Base-by-base conservation (phyloP, 2,888 invertebrate genomes). In the Agriopis leucophaearia region DNA sequence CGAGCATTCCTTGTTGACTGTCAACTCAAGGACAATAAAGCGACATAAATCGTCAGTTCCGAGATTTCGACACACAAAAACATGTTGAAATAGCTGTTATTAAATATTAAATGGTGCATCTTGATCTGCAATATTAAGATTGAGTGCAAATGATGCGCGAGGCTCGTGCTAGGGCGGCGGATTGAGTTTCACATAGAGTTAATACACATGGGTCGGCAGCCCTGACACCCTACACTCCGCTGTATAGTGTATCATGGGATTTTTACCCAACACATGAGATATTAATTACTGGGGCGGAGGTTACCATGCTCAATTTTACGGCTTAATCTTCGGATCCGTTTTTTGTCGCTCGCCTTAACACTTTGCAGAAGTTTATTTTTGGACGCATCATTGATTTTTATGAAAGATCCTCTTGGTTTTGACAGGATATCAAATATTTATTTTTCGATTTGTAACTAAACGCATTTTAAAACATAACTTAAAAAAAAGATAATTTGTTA, bases 61-160 rank as follows among this genome's bases (percentile, higher is more conserved):
- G 67, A 78, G 80, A 83, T 81, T 82, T 75, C 64, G 65, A 77
- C 72, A 76, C 79, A 81, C 81, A 86, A 88, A 86, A 86, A 84
- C 78, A 71, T 73, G 75, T 68, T 76, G 81, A 85, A 87, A 88
- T 80, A 78, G 78, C 75, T 84, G 83, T 89, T 92, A 89, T 92
- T 82, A 84, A n/a, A 86, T 86, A 78, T 78, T 84, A 88, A 93
- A 92, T 93, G 91, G 84, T 88, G 93, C 93, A 92, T 92, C 81
- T 73, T 80, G 77, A 77, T 74, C 82, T 89, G 90, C 87, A 86
- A 88, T 91, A 90, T 91, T 91, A 91, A 92, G 90, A 92, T 92
- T 91, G 90, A 88, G 84, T 85, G 91, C 83, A 90, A 92, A 92
- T 92, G 91, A 84, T 73, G 84, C 92, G 87, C 76, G 82, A 82